Percentiles rank a stretch among this genome's conserved stretches.
Conservation (phyloP, 2,797 vertebrate genomes). For the Pantherophis vulpinus region DNA sequence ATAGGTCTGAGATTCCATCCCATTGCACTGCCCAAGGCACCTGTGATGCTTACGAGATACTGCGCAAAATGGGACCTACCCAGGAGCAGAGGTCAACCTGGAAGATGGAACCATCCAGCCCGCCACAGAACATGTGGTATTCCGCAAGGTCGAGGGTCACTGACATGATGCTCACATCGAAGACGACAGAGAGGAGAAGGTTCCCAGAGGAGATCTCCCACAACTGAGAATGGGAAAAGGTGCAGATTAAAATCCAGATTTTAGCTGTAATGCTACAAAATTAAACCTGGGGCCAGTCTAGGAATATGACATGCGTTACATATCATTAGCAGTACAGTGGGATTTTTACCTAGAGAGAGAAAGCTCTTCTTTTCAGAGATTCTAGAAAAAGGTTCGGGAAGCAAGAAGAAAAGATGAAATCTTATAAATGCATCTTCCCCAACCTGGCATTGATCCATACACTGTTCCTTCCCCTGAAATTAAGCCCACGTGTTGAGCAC, state of each 20-base stretch:
- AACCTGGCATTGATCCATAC: neutral
- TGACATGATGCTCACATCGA: conserved; percentile 88
- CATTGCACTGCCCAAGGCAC: neutral
- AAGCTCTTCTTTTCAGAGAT: neutral
- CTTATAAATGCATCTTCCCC: neutral
- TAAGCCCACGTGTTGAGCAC: neutral
- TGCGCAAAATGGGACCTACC: conserved; percentile 72
- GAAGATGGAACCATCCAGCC: conserved; percentile 89
- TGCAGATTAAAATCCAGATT: neutral
- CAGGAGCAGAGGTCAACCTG: conserved; percentile 87
- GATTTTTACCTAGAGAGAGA: neutral
- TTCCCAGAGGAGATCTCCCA: conserved; percentile 94
- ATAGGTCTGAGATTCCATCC: too few species aligned
- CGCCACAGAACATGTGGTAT: conserved; percentile 90
- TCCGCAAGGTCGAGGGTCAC: conserved; percentile 92
- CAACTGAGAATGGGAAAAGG: conserved; percentile 70
- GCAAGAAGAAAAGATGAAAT: neutral
- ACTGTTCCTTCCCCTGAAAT: neutral
- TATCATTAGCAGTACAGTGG: neutral
- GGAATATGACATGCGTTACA: neutral
- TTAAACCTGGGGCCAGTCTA: neutral
- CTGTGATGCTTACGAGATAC: neutral
- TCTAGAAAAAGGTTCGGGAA: neutral
- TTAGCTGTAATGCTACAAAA: neutral
- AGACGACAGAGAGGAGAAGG: conserved; percentile 88